A percentile compares a stretch with the other conserved stretches of the same genome.
Evolutionary conservation across 2,888 invertebrate species (phyloP).

Genomic region (Baronia brevicornis): DNA sequence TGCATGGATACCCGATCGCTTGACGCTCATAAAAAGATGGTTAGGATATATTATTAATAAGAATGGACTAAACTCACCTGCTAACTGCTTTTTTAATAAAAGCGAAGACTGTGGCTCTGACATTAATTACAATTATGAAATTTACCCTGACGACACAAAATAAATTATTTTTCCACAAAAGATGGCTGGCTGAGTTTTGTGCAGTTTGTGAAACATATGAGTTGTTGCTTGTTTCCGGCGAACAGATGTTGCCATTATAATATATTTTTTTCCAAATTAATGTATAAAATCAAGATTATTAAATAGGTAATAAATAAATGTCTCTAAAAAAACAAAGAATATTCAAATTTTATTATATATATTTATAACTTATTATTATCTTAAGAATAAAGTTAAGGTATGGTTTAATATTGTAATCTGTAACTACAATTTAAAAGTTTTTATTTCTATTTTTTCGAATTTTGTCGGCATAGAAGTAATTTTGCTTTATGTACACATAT

Average conservation of each 20-base stretch:
- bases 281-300: too few species aligned
- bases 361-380: too few species aligned
- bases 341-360: too few species aligned
- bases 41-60: constrained; percentile 33
- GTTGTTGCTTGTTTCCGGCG: constrained; percentile 65
- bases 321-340: background rate
- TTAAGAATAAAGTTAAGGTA: too few species aligned
- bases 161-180: constrained; percentile 82
- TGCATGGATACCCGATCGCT: constrained; percentile 49
- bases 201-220: constrained; percentile 74
- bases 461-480: too few species aligned
- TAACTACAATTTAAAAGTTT: too few species aligned
- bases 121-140: constrained; percentile 91
- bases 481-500: too few species aligned
- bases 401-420: too few species aligned
- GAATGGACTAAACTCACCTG: constrained; percentile 80
- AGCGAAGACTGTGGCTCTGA: constrained; percentile 97
- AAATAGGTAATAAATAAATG: background rate
- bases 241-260: constrained; percentile 37
- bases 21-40: constrained; percentile 44
- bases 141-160: constrained; percentile 83
- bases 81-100: constrained; percentile 95
- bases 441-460: too few species aligned
- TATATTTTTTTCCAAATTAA: constrained; percentile 4
- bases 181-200: constrained; percentile 81